A percentile compares a stretch with the other conserved stretches of the same genome.
These are phyloP conservation scores for Ivindomyrus marchei DNA, from an alignment of 2,113 vertebrate species.

Conservation along the genomic window DNA sequence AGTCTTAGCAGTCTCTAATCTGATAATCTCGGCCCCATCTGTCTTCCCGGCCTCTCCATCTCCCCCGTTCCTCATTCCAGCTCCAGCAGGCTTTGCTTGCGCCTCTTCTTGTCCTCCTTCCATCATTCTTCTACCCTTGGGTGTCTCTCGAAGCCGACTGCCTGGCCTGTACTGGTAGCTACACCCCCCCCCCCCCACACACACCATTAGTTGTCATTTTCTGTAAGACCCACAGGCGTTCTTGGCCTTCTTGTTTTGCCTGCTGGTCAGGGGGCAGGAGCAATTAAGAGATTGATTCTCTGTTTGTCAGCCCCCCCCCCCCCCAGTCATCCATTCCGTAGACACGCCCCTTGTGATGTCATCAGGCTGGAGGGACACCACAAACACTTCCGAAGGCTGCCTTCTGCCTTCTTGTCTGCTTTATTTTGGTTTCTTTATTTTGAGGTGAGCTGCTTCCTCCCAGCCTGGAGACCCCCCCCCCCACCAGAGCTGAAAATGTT, in stretches of 20 bases:
- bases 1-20: neutral
- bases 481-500: neutral
- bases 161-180: too few species aligned
- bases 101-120: too few species aligned
- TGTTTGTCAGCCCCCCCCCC: neutral
- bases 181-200: too few species aligned
- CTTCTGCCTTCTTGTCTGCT: neutral
- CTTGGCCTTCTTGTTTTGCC: neutral
- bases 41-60: neutral
- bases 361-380: neutral
- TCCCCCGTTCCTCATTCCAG: too few species aligned
- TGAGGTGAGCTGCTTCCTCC: neutral
- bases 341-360: neutral
- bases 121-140: too few species aligned
- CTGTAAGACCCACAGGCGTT: neutral
- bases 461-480: neutral
- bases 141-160: too few species aligned
- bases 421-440: neutral
- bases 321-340: neutral
- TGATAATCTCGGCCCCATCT: slow-evolving; percentile 14
- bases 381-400: neutral
- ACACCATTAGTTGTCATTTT: neutral
- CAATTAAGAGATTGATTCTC: neutral
- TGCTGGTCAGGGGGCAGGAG: neutral
- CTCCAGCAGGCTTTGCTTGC: too few species aligned